phyloP scores from a whole-genome alignment of 2,888 invertebrate species.

The Pimpla rufipes region DNA sequence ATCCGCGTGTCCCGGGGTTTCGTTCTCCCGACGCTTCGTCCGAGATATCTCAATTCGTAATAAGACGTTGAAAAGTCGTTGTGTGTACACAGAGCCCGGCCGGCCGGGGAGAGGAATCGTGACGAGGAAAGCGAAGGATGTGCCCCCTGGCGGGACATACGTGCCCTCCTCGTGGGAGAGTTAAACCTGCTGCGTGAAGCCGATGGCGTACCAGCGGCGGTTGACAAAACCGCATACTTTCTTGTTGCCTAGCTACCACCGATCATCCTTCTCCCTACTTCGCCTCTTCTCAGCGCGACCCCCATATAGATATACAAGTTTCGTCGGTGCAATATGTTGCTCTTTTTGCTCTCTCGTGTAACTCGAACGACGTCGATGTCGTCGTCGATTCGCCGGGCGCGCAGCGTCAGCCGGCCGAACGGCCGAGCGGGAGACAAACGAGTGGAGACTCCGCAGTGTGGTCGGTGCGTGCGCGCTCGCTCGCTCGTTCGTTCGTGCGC shows the following conservation, averaged over 20 bases:
- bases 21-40: not conserved
- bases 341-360: slow-evolving; percentile 32
- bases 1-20: too few species aligned
- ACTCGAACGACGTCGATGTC: slow-evolving; percentile 57
- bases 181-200: slow-evolving; percentile 49
- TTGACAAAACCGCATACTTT: slow-evolving; percentile 63
- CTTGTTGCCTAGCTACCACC: slow-evolving; percentile 44
- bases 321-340: slow-evolving; percentile 44
- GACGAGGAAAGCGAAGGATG: slow-evolving; percentile 49
- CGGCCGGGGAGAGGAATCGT: slow-evolving; percentile 11
- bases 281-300: not conserved
- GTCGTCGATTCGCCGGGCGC: slow-evolving; percentile 43
- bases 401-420: slow-evolving; percentile 25
- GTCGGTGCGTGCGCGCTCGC: slow-evolving; percentile 29
- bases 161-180: slow-evolving; percentile 56
- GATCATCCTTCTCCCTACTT: slow-evolving; percentile 19
- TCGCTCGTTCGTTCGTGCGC: slow-evolving; percentile 7
- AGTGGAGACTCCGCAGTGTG: slow-evolving; percentile 11
- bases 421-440: slow-evolving; percentile 39
- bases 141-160: slow-evolving; percentile 20
- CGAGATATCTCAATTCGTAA: slow-evolving; percentile 57
- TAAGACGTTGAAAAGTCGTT: slow-evolving; percentile 50
- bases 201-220: slow-evolving; percentile 41
- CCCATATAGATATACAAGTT: slow-evolving; percentile 4
- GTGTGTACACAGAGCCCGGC: not conserved